Evolutionary conservation across 2,113 vertebrate species (phyloP), one percentile per base, ranked within the genome.

Genomic region (Carlito syrichta): DNA sequence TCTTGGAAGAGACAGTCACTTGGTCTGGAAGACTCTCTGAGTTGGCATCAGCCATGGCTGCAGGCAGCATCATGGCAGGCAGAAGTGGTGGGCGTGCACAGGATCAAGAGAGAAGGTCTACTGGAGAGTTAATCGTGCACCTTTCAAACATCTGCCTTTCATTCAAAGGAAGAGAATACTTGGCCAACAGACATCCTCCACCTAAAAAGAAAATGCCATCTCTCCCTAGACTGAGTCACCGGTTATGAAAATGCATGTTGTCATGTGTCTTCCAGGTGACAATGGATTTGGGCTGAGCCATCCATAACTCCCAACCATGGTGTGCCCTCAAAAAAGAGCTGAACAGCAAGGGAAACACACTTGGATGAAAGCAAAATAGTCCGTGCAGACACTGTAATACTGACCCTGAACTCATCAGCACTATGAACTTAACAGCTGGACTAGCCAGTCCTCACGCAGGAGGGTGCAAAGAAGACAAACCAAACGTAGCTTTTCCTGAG

Each of bases 201-300:
- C 25, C 58, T 52, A 63, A 32, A 86, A 92, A 93, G 91, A 90
- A 92, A 78, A 66, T 40, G 52, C 11, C 56, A 25, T 56, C 43
- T 25, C 30, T 82, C 35, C 38, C 50, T 86, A 11, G 48, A 35
- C 81, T 63, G 56, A 89, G 43, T 92, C 45, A 81, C 22, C 43
- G 38, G 56, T 22, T 87, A 89, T 16, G 27, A 94, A 89, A 73
- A 92, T 22, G 19, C 54, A 71, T 16, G 8, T 58, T 62, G 40
- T 66, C 50, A 71, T 50, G 22, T 92, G 81, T 97, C 76, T 89
- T 88, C 45, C 63, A 27, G 86, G 58, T n/a, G 81, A 83, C 74
- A 56, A 73, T n/a, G 56, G 71, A 83, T 88, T 77, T 74, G 76
- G 86, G 84, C 6, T 71, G 60, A 84, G 62, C 43, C 54, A 85